Conservation (phyloP, 64 coral and sea anemone genomes). For the Orbicella faveolata region DNA sequence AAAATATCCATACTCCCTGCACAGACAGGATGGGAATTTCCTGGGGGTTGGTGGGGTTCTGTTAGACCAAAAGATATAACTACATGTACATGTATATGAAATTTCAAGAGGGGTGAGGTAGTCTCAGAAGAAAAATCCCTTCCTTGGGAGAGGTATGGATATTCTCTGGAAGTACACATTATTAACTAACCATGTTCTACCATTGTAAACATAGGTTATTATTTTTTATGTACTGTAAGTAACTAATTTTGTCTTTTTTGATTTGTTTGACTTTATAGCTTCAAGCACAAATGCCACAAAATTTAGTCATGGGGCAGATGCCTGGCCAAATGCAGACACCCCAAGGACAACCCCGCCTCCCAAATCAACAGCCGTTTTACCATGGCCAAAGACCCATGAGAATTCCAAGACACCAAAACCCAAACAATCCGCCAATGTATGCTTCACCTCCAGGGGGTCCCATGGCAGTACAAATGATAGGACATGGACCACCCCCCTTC, state of each 20-base stretch:
- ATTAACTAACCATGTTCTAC: too few species aligned
- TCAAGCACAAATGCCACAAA: neutral
- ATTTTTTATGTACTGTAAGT: too few species aligned
- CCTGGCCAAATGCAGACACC: constrained; percentile 38
- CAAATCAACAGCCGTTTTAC: constrained; percentile 6
- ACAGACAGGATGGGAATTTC: too few species aligned
- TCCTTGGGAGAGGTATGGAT: too few species aligned
- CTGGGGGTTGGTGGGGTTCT: too few species aligned
- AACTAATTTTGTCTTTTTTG: neutral
- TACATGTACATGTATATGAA: too few species aligned
- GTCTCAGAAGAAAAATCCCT: too few species aligned
- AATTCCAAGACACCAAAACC: constrained; percentile 29
- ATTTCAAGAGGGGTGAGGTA: too few species aligned
- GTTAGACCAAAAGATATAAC: too few species aligned
- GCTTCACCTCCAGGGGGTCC: constrained; percentile 56
- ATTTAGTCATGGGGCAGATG: neutral
- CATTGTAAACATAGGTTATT: too few species aligned
- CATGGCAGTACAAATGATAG: constrained; percentile 27
- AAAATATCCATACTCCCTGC: too few species aligned
- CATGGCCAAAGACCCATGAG: constrained; percentile 39
- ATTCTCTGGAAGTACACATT: too few species aligned
- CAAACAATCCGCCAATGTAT: constrained; percentile 62
- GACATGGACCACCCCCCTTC: constrained; percentile 12
- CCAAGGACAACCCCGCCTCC: constrained; percentile 7
- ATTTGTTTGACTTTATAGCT: neutral